phyloP scores from a whole-genome alignment of 2,888 invertebrate genomes.

The Hypomecis punctinalis region DNA sequence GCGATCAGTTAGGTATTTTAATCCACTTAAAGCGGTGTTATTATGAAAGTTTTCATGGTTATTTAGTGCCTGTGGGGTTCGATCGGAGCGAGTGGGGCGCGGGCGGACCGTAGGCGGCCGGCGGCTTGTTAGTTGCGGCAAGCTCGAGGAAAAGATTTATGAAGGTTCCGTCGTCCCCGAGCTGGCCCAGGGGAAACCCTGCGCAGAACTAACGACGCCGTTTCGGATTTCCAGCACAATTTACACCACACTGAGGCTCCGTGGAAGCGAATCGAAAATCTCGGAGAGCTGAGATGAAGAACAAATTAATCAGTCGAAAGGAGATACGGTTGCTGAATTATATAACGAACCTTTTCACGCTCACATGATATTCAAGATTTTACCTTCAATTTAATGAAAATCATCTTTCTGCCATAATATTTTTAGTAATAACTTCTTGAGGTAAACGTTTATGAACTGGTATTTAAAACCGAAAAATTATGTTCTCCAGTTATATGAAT shows the following conservation, averaged over 20 bases:
- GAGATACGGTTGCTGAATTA: slow-evolving; percentile 59
- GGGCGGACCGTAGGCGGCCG: slow-evolving; percentile 45
- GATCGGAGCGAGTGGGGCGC: slow-evolving; percentile 52
- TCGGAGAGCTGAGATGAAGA: slow-evolving; percentile 69
- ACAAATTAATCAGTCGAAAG: slow-evolving; percentile 70
- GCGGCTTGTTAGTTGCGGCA: slow-evolving; percentile 78
- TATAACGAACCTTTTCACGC: slow-evolving; percentile 56
- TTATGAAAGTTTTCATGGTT: slow-evolving; percentile 75
- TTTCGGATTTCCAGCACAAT: slow-evolving; percentile 81
- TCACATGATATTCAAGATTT: slow-evolving; percentile 8
- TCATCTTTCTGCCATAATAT: too few species aligned
- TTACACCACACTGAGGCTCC: slow-evolving; percentile 69
- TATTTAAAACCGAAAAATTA: too few species aligned
- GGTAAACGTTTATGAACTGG: too few species aligned
- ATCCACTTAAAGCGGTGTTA: slow-evolving; percentile 75
- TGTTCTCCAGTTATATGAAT: too few species aligned
- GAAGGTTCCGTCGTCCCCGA: slow-evolving; percentile 75
- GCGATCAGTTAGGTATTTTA: slow-evolving; percentile 68
- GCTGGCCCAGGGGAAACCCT: slow-evolving; percentile 75
- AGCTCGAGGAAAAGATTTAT: slow-evolving; percentile 81
- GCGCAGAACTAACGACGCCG: slow-evolving; percentile 80
- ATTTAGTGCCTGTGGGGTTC: slow-evolving; percentile 55
- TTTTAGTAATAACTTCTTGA: too few species aligned
- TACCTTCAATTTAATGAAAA: not conserved
- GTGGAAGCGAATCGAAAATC: slow-evolving; percentile 67